Percentiles rank a stretch among this genome's conserved stretches.
Conservation (phyloP, 2,888 invertebrate genomes). For the Schizotus pectinicornis region DNA sequence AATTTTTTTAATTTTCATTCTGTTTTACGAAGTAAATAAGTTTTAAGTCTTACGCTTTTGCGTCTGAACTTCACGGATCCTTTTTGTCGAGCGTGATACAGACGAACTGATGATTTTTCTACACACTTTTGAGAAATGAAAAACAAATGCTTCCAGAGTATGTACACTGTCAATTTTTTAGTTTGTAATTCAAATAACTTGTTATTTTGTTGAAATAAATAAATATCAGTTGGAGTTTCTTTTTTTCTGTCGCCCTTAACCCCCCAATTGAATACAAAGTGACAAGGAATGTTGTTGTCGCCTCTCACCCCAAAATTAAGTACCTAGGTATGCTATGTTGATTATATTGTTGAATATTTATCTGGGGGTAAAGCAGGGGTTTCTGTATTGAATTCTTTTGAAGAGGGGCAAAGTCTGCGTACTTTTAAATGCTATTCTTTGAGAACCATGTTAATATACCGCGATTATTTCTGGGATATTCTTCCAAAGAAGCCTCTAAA, state of each 20-base stretch:
- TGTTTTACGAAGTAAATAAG: slow-evolving; percentile 48
- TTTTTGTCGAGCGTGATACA: slow-evolving; percentile 15
- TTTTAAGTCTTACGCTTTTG: slow-evolving; percentile 51
- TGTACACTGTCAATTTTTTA: slow-evolving; percentile 58
- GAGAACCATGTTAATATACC: no score
- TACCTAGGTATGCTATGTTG: no score
- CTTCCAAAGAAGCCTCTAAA: no score
- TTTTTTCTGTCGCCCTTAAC: slow-evolving; percentile 8
- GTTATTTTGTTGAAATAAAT: slow-evolving; percentile 60
- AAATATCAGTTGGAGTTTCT: slow-evolving; percentile 55
- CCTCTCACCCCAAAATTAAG: no score
- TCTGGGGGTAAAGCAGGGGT: no score
- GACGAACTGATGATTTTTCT: slow-evolving; percentile 57
- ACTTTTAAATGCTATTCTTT: no score
- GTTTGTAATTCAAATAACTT: slow-evolving; percentile 56
- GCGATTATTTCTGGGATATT: no score
- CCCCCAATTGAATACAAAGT: no score
- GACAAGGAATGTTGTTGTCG: no score
- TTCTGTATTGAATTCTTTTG: no score
- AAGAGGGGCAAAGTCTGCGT: no score
- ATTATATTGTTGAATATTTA: no score
- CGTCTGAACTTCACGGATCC: slow-evolving; percentile 34
- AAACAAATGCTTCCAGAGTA: slow-evolving; percentile 55
- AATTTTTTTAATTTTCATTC: slow-evolving; percentile 53
- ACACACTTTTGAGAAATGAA: slow-evolving; percentile 47